These are phyloP conservation scores for Micromys minutus DNA, from an alignment of 2,113 vertebrate genomes.

Conservation along the genomic window DNA sequence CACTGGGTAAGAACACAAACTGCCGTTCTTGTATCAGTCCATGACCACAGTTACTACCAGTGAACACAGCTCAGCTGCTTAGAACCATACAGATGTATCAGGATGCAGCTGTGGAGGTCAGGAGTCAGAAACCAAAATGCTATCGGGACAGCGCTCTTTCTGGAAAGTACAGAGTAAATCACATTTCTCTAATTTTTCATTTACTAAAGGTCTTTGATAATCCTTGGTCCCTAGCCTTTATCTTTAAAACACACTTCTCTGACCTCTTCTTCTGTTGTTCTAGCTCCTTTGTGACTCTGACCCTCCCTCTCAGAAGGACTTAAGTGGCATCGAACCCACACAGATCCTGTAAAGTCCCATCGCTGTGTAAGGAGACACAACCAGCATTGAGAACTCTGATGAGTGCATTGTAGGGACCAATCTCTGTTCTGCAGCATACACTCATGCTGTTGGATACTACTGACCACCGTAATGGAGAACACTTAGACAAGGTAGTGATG, in stretches of 20 bases:
- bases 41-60: background rate
- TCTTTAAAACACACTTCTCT: background rate
- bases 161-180: background rate
- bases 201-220: too few species aligned
- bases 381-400: background rate
- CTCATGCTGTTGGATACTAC: background rate
- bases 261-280: background rate
- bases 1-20: background rate
- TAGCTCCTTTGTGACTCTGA: background rate
- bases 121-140: background rate
- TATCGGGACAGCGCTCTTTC: background rate
- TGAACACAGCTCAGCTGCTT: background rate
- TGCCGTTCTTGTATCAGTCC: background rate
- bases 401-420: too few species aligned
- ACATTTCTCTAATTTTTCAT: background rate
- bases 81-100: background rate
- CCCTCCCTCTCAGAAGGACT: background rate
- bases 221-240: background rate
- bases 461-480: background rate
- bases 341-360: background rate
- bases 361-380: background rate
- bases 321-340: accelerated
- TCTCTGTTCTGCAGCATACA: background rate
- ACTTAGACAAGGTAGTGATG: too few species aligned
- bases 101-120: background rate